These are phyloP conservation scores for Neomorphus geoffroyi DNA, from an alignment of 2,797 vertebrate species.

Conservation along the genomic window DNA sequence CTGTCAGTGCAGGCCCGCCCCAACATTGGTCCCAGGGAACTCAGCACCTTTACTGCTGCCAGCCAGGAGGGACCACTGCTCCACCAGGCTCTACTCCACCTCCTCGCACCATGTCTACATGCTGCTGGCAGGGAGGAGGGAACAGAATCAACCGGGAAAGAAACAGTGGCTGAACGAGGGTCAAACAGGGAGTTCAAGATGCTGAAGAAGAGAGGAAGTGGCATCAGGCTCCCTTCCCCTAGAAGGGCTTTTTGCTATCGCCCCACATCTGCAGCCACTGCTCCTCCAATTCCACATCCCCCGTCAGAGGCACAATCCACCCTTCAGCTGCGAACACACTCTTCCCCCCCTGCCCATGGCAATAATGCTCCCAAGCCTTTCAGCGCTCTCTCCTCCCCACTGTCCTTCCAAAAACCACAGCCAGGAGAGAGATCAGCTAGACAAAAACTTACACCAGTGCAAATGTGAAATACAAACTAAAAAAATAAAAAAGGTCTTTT, in stretches of 20 bases:
- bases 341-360: background rate
- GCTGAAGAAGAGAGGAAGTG: background rate
- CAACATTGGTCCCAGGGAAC: background rate
- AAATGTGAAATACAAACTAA: conserved; percentile 25
- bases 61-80: background rate
- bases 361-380: background rate
- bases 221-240: background rate
- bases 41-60: background rate
- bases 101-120: background rate
- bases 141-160: background rate
- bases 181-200: background rate
- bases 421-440: background rate
- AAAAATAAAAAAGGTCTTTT: background rate
- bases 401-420: background rate
- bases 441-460: conserved; percentile 1
- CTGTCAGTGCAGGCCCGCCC: background rate
- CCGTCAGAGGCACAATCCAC: background rate
- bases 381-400: background rate
- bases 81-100: background rate
- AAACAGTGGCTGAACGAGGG: background rate
- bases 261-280: background rate
- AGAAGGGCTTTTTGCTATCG: background rate
- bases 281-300: background rate
- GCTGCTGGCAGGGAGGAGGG: background rate
- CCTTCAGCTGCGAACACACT: background rate